Evolutionary conservation across 2,797 vertebrate species (phyloP).

Genomic region (Garrulus glandarius): DNA sequence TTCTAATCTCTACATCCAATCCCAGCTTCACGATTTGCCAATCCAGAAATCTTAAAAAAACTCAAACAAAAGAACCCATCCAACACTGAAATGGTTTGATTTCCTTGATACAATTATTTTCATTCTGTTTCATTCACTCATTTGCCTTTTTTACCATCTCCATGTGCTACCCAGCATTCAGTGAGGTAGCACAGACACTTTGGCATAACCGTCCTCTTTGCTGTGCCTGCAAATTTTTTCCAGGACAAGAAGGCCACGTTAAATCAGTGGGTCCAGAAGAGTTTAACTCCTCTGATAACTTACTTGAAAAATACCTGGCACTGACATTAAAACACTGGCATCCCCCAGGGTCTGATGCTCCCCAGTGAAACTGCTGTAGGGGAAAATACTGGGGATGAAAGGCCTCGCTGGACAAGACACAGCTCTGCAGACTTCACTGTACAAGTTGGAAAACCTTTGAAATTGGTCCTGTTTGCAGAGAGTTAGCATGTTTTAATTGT

Average conservation of each 20-base stretch:
- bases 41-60: not conserved
- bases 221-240: not conserved
- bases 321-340: not conserved
- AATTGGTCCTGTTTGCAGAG: not conserved
- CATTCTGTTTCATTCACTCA: not conserved
- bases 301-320: not conserved
- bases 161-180: fast-evolving
- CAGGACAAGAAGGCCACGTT: not conserved
- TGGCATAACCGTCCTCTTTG: fast-evolving
- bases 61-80: not conserved
- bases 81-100: not conserved
- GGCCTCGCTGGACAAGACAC: not conserved
- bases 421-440: not conserved
- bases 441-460: not conserved
- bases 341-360: not conserved
- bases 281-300: not conserved
- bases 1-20: not conserved
- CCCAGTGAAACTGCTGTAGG: not conserved
- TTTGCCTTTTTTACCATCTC: not conserved
- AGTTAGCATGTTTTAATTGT: not conserved
- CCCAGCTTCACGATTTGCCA: not conserved
- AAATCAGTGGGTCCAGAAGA: not conserved
- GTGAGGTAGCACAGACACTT: not conserved
- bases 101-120: not conserved
- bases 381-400: not conserved